phyloP scores from a whole-genome alignment of 1,140 invertebrate species.

The Hormaphis cornu region DNA sequence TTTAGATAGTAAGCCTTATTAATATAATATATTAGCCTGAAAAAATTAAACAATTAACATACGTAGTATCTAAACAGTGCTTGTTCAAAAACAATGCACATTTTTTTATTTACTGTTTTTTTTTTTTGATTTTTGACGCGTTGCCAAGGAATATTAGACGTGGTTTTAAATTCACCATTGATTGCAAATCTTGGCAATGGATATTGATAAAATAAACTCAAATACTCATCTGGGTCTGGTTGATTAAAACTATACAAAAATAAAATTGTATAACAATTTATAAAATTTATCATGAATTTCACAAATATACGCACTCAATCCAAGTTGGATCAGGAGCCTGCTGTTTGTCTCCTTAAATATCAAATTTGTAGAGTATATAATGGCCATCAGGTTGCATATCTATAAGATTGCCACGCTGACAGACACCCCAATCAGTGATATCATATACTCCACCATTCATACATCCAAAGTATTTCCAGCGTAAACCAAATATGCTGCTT shows the following conservation, averaged over 20 bases:
- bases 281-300: background rate
- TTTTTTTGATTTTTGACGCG: conserved; percentile 23
- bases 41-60: background rate
- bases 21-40: background rate
- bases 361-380: conserved; percentile 83
- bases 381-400: conserved; percentile 77
- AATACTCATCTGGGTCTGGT: conserved; percentile 7
- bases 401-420: conserved; percentile 72
- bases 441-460: conserved; percentile 91
- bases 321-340: conserved; percentile 46
- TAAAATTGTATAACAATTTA: background rate
- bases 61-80: background rate
- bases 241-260: conserved; percentile 11
- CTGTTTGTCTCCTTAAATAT: conserved; percentile 56
- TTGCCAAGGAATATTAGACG: conserved; percentile 21
- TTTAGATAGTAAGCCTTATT: too few species aligned
- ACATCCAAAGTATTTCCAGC: conserved; percentile 91
- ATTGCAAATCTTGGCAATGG: conserved; percentile 3
- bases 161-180: conserved; percentile 15
- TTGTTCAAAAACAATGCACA: background rate
- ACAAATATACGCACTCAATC: conserved; percentile 3
- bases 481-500: conserved; percentile 71
- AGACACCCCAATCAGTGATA: conserved; percentile 91
- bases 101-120: conserved; percentile 13
- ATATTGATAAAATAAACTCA: conserved; percentile 27